A percentile compares a stretch with the other conserved stretches of the same genome.
These are phyloP conservation scores for Mesocricetus auratus DNA, from an alignment of 2,113 vertebrate species.

Conservation along the genomic window DNA sequence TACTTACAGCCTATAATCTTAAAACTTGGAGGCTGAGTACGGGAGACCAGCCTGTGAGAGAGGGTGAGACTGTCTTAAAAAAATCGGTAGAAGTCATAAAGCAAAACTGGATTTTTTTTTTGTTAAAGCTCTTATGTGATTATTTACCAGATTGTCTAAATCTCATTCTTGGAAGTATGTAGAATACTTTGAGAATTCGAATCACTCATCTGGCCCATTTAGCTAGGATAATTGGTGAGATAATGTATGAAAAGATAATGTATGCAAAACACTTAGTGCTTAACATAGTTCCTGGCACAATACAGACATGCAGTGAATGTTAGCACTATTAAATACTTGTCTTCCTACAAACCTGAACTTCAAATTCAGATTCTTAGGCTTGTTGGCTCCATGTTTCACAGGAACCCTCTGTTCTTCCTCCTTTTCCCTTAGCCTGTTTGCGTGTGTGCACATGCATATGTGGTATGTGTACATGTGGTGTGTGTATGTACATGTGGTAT, in stretches of 20 bases:
- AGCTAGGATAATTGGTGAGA: slow-evolving; percentile 28
- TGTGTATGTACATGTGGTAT: no score
- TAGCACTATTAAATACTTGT: neutral
- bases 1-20: neutral
- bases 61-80: neutral
- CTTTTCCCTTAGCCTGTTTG: neutral
- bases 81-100: neutral
- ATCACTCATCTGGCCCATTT: slow-evolving; percentile 58
- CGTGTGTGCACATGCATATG: neutral
- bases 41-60: neutral
- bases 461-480: neutral
- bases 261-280: slow-evolving; percentile 41
- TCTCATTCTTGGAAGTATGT: slow-evolving; percentile 51
- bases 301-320: neutral
- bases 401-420: neutral
- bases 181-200: slow-evolving; percentile 26
- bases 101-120: slow-evolving; percentile 13
- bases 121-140: slow-evolving; percentile 25
- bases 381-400: neutral
- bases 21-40: no score
- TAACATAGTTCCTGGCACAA: slow-evolving; percentile 32
- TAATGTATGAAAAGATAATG: slow-evolving; percentile 47
- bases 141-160: slow-evolving; percentile 44
- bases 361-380: neutral
- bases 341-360: slow-evolving; percentile 20